These are phyloP conservation scores for Actinernus sp. DNA, from an alignment of 92 coral and sea anemone species.

Conservation along the genomic window DNA sequence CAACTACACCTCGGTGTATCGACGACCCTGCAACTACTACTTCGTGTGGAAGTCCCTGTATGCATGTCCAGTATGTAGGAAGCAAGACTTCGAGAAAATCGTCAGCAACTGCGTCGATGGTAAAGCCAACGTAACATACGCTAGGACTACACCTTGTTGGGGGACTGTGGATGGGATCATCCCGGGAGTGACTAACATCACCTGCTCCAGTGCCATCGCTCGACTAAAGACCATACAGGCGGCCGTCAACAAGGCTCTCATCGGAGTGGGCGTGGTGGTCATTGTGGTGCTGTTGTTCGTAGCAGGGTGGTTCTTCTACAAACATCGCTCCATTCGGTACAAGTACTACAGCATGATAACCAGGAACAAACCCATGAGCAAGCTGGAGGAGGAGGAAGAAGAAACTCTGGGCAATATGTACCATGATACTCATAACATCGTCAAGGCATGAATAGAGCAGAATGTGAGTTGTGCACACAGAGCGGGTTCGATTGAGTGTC, in stretches of 20 bases:
- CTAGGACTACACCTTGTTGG: slow-evolving; percentile 69
- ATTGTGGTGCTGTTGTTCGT: slow-evolving; percentile 51
- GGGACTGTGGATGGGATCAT: slow-evolving; percentile 35
- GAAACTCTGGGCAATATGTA: slow-evolving; percentile 46
- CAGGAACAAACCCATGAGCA: slow-evolving; percentile 89
- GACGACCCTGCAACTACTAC: slow-evolving; percentile 30
- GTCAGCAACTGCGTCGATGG: slow-evolving; percentile 67
- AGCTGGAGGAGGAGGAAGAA: slow-evolving; percentile 79
- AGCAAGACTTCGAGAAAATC: slow-evolving; percentile 52
- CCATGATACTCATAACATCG: slow-evolving; percentile 18
- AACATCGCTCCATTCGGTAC: slow-evolving; percentile 71
- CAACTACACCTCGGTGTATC: slow-evolving; percentile 41
- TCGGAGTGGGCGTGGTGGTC: slow-evolving; percentile 80
- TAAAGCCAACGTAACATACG: slow-evolving; percentile 47
- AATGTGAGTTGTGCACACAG: background rate
- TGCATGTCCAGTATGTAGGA: slow-evolving; percentile 86
- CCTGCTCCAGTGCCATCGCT: slow-evolving; percentile 16
- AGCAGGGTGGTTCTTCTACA: slow-evolving; percentile 74
- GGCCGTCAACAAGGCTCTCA: slow-evolving; percentile 65
- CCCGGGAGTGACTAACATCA: background rate
- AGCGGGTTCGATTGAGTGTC: background rate
- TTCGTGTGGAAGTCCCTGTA: slow-evolving; percentile 83
- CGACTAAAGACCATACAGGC: background rate
- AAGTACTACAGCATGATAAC: slow-evolving; percentile 70
- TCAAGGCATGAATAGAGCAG: background rate